Conservation (phyloP, 2,888 invertebrate genomes). For the Campoplex nolae region DNA sequence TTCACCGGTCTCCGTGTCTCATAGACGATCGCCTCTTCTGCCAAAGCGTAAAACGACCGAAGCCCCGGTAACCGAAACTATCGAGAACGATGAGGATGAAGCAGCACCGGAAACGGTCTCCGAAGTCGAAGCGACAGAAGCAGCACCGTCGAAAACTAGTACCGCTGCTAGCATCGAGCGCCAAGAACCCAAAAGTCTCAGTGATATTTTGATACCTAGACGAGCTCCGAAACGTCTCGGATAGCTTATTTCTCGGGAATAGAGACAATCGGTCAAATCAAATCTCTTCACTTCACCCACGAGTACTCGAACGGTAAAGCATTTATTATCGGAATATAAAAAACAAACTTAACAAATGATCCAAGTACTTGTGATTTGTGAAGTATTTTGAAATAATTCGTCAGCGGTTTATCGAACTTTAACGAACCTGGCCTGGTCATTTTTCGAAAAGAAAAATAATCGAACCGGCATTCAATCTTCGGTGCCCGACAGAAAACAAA, state of each 20-base stretch:
- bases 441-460: not conserved
- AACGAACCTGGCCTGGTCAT: not conserved
- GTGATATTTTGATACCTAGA: conserved; percentile 89
- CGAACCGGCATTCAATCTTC: not conserved
- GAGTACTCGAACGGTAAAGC: conserved; percentile 21
- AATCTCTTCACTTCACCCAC: conserved; percentile 19
- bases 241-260: conserved; percentile 83
- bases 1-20: conserved; percentile 75
- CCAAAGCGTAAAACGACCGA: conserved; percentile 82
- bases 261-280: conserved; percentile 42
- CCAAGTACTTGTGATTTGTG: not conserved
- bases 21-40: conserved; percentile 80
- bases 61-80: conserved; percentile 74
- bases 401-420: not conserved
- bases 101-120: conserved; percentile 69
- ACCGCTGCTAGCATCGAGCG: conserved; percentile 80
- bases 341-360: not conserved
- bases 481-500: not conserved
- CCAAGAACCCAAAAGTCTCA: conserved; percentile 80
- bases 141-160: conserved; percentile 75
- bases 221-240: conserved; percentile 87
- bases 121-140: conserved; percentile 75
- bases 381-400: conserved; percentile 13
- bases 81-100: conserved; percentile 74
- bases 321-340: not conserved